Conservation (phyloP, 2,797 vertebrate genomes). For the Borostomias antarcticus region DNA sequence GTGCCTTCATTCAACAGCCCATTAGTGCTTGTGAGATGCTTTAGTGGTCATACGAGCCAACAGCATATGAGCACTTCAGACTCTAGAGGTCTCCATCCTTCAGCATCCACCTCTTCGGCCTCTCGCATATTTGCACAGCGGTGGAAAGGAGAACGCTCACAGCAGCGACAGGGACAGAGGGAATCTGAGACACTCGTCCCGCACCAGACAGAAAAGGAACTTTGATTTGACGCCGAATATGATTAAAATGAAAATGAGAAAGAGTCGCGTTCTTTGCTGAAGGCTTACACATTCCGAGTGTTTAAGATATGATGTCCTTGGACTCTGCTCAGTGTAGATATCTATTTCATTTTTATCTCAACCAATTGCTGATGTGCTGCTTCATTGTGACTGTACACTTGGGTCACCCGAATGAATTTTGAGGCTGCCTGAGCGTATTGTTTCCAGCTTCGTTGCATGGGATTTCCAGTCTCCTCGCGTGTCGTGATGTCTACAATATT, state of each 20-base stretch:
- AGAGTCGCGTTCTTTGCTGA: constrained; percentile 49
- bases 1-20: neutral
- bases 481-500: constrained; percentile 79
- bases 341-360: constrained; percentile 47
- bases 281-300: constrained; percentile 61
- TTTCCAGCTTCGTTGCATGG: constrained; percentile 68
- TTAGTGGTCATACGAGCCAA: constrained; percentile 25
- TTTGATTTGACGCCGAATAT: constrained; percentile 72
- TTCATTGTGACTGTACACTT: constrained; percentile 58
- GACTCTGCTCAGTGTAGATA: constrained; percentile 66
- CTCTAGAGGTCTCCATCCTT: constrained; percentile 87
- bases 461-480: constrained; percentile 56
- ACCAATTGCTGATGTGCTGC: constrained; percentile 54
- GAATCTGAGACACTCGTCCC: constrained; percentile 74
- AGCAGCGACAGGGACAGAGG: constrained; percentile 69
- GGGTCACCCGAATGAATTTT: constrained; percentile 63
- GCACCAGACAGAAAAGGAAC: constrained; percentile 69
- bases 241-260: constrained; percentile 60
- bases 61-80: constrained; percentile 63
- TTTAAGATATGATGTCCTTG: constrained; percentile 71
- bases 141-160: constrained; percentile 52
- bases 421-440: constrained; percentile 69
- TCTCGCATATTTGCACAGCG: constrained; percentile 56
- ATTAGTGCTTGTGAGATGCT: constrained; percentile 1
- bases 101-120: constrained; percentile 66